Base-by-base conservation (phyloP, 2,113 vertebrate species). In the Orientallactaga bullata region DNA sequence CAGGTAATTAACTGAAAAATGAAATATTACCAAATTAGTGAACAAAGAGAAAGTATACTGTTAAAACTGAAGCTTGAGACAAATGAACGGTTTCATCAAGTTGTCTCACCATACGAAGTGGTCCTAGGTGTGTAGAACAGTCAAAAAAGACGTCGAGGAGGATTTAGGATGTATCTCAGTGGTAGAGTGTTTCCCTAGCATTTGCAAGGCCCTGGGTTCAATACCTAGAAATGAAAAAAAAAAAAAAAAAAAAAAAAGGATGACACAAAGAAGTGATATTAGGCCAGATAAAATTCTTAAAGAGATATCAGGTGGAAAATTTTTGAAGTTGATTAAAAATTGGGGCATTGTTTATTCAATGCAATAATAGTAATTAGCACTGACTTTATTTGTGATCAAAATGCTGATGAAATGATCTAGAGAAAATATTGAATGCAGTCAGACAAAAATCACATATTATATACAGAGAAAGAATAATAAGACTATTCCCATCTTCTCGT, bases 341-440 rank as follows among this genome's bases (percentile, higher is more conserved):
- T 20, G 26, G 28, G 83, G 17, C 18, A 89, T 26, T 37, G 77
- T 37, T 81, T 88, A 78, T 90, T 37, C 77, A 68, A 30, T 72
- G 68, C 23, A 81, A 63, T 66, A 37, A 76, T 2, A 20, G 2
- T 4, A 65, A 79, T 17, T 37, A 84, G 3, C 23, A 71, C 60
- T 37, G 82, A 88, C 18, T 30, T 26, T 66, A 88, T 51, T 42
- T 23, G n/a, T 58, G 47, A 60, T 28, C 76, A 69, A 20, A 88
- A 12, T 55, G 55, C 55, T 55, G 55, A 55, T 15, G 68, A 81
- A 68, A 37, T 39, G 42, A 42, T 47, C 6, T 63, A 66, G 55
- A 90, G 7, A 86, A 95, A 84, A 90, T 55, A 76, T 58, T 90
- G 69, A 82, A 94, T 74, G 13, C 32, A 96, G 9, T 4, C 39